phyloP scores from a whole-genome alignment of 2,113 vertebrate species.

The Notothenia rossii region DNA sequence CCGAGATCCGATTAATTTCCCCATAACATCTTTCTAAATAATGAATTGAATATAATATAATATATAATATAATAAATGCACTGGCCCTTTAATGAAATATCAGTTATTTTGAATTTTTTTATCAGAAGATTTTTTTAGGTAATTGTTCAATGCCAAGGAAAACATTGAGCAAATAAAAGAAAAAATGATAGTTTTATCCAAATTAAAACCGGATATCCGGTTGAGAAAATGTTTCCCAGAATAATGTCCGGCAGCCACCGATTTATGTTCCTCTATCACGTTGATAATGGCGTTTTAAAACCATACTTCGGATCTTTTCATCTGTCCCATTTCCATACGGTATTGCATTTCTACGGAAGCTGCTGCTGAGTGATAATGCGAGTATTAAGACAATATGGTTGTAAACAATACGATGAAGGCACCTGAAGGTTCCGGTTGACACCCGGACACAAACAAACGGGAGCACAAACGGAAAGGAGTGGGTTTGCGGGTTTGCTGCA shows the following conservation, averaged over 20 bases:
- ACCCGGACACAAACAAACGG: conserved; percentile 48
- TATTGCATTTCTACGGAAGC: background rate
- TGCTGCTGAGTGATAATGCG: background rate
- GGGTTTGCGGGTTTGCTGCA: conserved; percentile 16
- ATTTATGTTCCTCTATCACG: background rate
- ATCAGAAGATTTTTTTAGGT: too few species aligned
- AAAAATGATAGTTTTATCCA: background rate
- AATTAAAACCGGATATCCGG: conserved; percentile 39
- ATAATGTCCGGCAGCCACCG: background rate
- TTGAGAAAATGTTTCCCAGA: background rate
- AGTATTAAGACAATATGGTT: background rate
- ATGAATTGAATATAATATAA: too few species aligned
- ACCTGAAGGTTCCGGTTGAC: conserved; percentile 67
- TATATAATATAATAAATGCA: too few species aligned
- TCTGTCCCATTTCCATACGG: too few species aligned
- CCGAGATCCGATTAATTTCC: too few species aligned
- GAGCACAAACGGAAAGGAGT: conserved; percentile 26
- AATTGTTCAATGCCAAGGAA: too few species aligned
- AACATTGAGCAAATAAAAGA: too few species aligned
- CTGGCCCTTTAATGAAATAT: too few species aligned
- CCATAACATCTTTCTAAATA: too few species aligned
- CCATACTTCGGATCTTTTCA: too few species aligned
- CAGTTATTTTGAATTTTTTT: too few species aligned
- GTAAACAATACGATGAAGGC: conserved; percentile 48
- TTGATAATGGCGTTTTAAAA: background rate